Evolutionary conservation across 64 coral and sea anemone species (phyloP), one percentile per base, ranked within the genome.

Genomic region (Trachythela sp.): DNA sequence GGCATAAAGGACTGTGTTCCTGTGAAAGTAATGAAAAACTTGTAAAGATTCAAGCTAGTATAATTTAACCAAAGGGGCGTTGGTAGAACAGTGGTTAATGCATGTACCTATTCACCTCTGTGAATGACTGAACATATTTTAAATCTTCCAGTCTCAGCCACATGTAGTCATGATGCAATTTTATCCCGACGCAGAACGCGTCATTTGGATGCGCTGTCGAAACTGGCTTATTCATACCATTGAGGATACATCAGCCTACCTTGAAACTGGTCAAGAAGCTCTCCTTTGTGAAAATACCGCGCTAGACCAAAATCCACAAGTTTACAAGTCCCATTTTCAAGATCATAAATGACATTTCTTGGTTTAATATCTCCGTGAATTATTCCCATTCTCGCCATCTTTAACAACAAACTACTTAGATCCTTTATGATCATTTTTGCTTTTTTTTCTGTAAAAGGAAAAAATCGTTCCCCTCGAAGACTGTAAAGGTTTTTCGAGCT

Each of bases 1-100:
- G 68, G 68, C 68, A 72, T 72, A 35, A 31, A 72, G 15, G 68
- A 72, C 68, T 72, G 68, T 14, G 68, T 72, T 31, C 68, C n/a
- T n/a, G n/a, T n/a, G n/a, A n/a, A n/a, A n/a, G n/a, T n/a, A n/a
- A n/a, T n/a, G n/a, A n/a, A n/a, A n/a, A n/a, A n/a, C n/a, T n/a
- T n/a, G n/a, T n/a, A n/a, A n/a, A n/a, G n/a, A n/a, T n/a, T n/a
- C n/a, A n/a, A n/a, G n/a, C n/a, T n/a, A n/a, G n/a, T n/a, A n/a
- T n/a, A n/a, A n/a, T n/a, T n/a, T n/a, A n/a, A n/a, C n/a, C n/a
- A n/a, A n/a, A n/a, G n/a, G n/a, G n/a, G n/a, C n/a, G n/a, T n/a
- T n/a, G n/a, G n/a, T n/a, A n/a, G n/a, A n/a, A n/a, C n/a, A n/a
- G n/a, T n/a, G n/a, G n/a, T n/a, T n/a, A n/a, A n/a, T n/a, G n/a